A percentile compares a stretch with the other conserved stretches of the same genome.
These are phyloP conservation scores for Clusia tigrina DNA, from an alignment of 2,888 invertebrate genomes.

Conservation along the genomic window DNA sequence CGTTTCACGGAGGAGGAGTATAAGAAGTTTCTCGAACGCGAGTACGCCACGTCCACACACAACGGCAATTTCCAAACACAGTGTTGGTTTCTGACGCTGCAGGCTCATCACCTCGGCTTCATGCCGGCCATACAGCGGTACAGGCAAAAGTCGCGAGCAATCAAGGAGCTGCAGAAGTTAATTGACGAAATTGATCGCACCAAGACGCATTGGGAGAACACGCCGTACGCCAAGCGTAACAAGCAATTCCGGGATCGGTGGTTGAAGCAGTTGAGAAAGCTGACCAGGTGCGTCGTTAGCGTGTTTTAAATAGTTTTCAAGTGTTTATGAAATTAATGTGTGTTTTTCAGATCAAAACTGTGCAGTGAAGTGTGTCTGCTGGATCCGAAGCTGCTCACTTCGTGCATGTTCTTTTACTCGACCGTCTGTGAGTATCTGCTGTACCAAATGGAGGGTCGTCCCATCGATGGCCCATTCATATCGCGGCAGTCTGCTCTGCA, in stretches of 20 bases:
- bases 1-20: conserved; percentile 85
- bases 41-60: conserved; percentile 53
- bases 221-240: conserved; percentile 79
- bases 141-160: conserved; percentile 73
- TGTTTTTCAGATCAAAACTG: conserved; percentile 75
- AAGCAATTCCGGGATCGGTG: conserved; percentile 84
- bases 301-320: conserved; percentile 7
- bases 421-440: conserved; percentile 83
- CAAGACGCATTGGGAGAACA: conserved; percentile 83
- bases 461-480: conserved; percentile 65
- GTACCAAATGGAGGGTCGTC: conserved; percentile 70
- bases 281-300: conserved; percentile 68
- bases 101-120: conserved; percentile 91
- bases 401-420: conserved; percentile 87
- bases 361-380: conserved; percentile 91
- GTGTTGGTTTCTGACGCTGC: conserved; percentile 96
- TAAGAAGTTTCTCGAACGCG: conserved; percentile 55
- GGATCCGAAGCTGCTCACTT: conserved; percentile 82
- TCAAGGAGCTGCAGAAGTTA: conserved; percentile 84
- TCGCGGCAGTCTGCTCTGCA: conserved; percentile 69
- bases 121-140: conserved; percentile 89
- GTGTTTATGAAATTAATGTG: conserved; percentile 1
- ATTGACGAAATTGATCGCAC: conserved; percentile 84
- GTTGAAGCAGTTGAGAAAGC: conserved; percentile 84
- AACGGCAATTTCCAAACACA: conserved; percentile 94